Base-by-base conservation (phyloP, 2,888 invertebrate genomes). In the Parnassius glacialis region DNA sequence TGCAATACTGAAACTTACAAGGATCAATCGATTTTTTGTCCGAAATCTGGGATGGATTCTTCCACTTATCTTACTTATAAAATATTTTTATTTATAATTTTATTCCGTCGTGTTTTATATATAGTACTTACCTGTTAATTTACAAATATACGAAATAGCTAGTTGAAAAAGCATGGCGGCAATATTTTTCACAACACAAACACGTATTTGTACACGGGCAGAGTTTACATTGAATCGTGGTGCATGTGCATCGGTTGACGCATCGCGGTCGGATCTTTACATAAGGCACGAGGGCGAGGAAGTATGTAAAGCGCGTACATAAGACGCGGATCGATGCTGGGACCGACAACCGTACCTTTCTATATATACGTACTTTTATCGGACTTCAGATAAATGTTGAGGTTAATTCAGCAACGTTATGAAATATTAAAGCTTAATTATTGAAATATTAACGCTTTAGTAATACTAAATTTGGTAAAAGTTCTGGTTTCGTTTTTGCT, bases 231-330 rank as follows among this genome's bases (percentile, higher is more conserved):
- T 76, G 77, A 73, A 64, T 75, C 71, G 83, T 76, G 79, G 78
- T 84, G 83, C 84, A 84, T 84, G 81, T 89, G 87, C 88, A 89
- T 83, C 79, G 77, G 84, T 87, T 89, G 88, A 89, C 88, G 89
- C 90, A 89, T 89, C 86, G 86, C 86, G 80, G 85, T 86, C 85
- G 85, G 86, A 87, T 86, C 87, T 85, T 88, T 83, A 89, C 86
- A 88, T 87, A 87, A 79, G 78, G 79, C 79, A 83, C 80, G 84
- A 84, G 84, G 84, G 70, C 68, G 71, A 70, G 71, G 70, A 84
- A 83, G 79, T 86, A 87, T 88, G 87, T 88, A 88, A 86, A 85
- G 74, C 79, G 74, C 68, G 80, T 83, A 90, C 75, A 87, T 89
- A 89, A 86, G 85, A 83, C 83, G 76, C 78, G 87, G 89, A 89